Conservation (phyloP, 2,888 invertebrate species). For the Drosophila ustulata region DNA sequence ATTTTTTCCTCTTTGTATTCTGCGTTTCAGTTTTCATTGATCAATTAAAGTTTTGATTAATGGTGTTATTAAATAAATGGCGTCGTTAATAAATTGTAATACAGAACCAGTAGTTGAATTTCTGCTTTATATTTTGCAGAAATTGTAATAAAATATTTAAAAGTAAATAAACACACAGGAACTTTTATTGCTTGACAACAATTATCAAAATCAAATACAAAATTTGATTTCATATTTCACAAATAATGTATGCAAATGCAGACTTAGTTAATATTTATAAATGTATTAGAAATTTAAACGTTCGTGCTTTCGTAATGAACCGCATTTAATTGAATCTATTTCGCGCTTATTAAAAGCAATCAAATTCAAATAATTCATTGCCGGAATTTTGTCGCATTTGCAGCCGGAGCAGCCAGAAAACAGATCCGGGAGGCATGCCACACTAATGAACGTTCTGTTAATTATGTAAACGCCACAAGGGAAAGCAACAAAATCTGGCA, state of each 20-base stretch:
- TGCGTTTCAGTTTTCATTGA: conserved; percentile 30
- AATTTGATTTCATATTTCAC: neutral
- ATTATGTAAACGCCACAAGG: conserved; percentile 58
- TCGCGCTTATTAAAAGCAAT: conserved; percentile 61
- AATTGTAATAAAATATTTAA: neutral
- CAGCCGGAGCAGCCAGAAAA: conserved; percentile 10
- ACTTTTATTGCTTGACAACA: neutral
- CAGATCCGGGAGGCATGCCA: conserved; percentile 10
- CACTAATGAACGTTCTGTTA: conserved; percentile 63
- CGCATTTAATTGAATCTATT: conserved; percentile 47
- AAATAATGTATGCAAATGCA: neutral
- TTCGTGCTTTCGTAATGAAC: conserved; percentile 46
- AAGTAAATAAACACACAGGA: neutral
- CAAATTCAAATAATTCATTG: conserved; percentile 57
- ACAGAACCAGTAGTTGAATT: neutral
- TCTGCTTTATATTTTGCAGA: neutral
- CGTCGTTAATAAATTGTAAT: conserved; percentile 1
- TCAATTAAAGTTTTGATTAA: conserved; percentile 22
- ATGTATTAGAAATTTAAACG: conserved; percentile 1
- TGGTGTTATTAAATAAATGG: conserved; percentile 9
- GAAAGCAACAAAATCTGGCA: conserved; percentile 11
- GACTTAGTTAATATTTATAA: conserved; percentile 5
- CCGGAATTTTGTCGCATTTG: conserved; percentile 31
- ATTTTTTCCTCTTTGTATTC: neutral
- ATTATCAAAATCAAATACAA: neutral